phyloP scores from a whole-genome alignment of 53 echinoderm and acorn worm genomes.

The Stichopus horrens region DNA sequence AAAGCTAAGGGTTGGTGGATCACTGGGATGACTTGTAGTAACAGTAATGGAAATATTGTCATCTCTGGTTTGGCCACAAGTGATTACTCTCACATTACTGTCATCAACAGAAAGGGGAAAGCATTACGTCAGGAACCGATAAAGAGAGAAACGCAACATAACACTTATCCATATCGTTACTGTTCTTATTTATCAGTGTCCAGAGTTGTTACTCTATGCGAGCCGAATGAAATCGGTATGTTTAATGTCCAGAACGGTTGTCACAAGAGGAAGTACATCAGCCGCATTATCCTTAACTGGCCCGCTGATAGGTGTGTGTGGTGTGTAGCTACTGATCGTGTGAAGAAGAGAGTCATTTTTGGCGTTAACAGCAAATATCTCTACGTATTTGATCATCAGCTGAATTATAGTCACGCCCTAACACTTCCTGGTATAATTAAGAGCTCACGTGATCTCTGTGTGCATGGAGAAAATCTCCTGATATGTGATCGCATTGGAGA shows the following conservation, averaged over 20 bases:
- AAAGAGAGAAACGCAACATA: neutral
- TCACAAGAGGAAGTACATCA: neutral
- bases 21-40: neutral
- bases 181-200: neutral
- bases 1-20: neutral
- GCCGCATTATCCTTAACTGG: neutral
- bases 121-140: neutral
- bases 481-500: neutral
- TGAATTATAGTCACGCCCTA: neutral
- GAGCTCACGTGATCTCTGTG: neutral
- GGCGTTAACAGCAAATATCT: neutral
- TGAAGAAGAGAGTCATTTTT: neutral
- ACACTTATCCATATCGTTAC: neutral
- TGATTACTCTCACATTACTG: neutral
- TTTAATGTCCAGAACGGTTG: neutral
- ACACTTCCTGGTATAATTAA: neutral
- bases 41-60: neutral
- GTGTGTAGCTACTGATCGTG: neutral
- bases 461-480: neutral
- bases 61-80: neutral
- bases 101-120: neutral
- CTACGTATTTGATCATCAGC: neutral
- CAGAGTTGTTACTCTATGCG: neutral
- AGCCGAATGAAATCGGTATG: neutral
- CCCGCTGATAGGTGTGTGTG: neutral